Evolutionary conservation across 2,888 invertebrate species (phyloP), one percentile per base, ranked within the genome.

Genomic region (Scelioninae gen. 1): DNA sequence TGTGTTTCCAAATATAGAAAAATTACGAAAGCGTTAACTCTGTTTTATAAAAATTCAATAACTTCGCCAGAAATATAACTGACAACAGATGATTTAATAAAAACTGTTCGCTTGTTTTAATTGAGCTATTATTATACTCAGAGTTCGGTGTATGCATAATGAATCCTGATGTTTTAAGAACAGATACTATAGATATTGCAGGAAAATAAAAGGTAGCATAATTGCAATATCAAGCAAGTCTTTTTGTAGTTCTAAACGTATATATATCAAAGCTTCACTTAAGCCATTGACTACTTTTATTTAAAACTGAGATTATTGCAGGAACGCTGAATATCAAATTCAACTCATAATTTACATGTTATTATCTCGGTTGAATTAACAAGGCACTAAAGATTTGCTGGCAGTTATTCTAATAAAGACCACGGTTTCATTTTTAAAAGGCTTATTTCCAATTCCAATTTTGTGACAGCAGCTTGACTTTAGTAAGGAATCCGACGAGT

Each of bases 381-480:
- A 69, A 63, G 43, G n/a, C 32, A 51, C 29, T 40, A 49, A 71
- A 58, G 29, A 78, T 71, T 77, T 69, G 47, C 43, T 32, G 16
- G 15, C 31, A 13, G 63, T 56, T 71, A 56, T 63, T 63, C 43
- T 71, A 69, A 78, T 78, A 63, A 63, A 78, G 62, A 63, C 43
- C 13, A 10, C 7, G 8, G 34, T 43, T 76, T 62, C 49, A 43
- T 69, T 34, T 63, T 78, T 40, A 15, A 58, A 77, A 38, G 40
- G 51, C 68, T 68, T 55, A 77, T 77, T 77, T 77, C 62, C 77
- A 77, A 77, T 77, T 77, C 69, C 62, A 62, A 55, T 77, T 77
- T n/a, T 23, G 74, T 16, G 55, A 56, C 63, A 74, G 16, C 65
- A 47, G 74, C 47, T 56, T 32, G 65, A 23, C 56, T n/a, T 32